phyloP scores from a whole-genome alignment of 2,888 invertebrate species.

The Drosophila robusta region DNA sequence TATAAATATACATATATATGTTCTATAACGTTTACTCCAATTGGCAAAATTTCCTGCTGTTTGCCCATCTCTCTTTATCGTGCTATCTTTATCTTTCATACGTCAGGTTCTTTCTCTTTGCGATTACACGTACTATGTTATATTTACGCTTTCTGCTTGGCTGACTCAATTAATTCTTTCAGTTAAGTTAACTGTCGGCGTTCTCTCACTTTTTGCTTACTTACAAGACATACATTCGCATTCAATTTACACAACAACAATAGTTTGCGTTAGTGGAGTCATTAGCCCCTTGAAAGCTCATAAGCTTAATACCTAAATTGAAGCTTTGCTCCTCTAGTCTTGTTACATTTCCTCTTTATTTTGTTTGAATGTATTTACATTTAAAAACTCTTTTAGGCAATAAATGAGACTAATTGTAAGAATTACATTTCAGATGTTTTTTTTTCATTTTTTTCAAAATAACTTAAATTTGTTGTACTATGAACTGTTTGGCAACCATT shows the following conservation, averaged over 20 bases:
- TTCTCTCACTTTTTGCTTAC: slow-evolving; percentile 61
- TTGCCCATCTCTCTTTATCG: slow-evolving; percentile 16
- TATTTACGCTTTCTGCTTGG: slow-evolving; percentile 77
- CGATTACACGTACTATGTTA: slow-evolving; percentile 50
- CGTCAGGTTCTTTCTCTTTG: slow-evolving; percentile 36
- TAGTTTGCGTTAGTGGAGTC: slow-evolving; percentile 50
- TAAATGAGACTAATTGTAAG: too few relatives aligned
- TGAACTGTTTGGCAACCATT: too few relatives aligned
- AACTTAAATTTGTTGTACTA: too few relatives aligned
- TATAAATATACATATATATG: slow-evolving; percentile 29
- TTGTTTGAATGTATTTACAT: slow-evolving; percentile 49
- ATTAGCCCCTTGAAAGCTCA: slow-evolving; percentile 59
- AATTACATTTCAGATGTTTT: too few relatives aligned
- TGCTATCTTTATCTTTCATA: slow-evolving; percentile 16
- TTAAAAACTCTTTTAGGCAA: background rate
- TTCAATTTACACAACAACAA: slow-evolving; percentile 50
- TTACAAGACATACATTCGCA: slow-evolving; percentile 39
- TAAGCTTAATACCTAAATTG: slow-evolving; percentile 38
- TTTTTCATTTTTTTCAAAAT: too few relatives aligned
- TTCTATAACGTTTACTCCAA: slow-evolving; percentile 60
- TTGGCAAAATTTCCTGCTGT: slow-evolving; percentile 47
- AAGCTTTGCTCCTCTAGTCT: slow-evolving; percentile 35
- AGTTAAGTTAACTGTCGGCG: slow-evolving; percentile 46
- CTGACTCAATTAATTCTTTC: slow-evolving; percentile 78
- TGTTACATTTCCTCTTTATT: slow-evolving; percentile 9